Evolutionary conservation across 2,113 vertebrate species (phyloP).

Genomic region (Albula goreensis): DNA sequence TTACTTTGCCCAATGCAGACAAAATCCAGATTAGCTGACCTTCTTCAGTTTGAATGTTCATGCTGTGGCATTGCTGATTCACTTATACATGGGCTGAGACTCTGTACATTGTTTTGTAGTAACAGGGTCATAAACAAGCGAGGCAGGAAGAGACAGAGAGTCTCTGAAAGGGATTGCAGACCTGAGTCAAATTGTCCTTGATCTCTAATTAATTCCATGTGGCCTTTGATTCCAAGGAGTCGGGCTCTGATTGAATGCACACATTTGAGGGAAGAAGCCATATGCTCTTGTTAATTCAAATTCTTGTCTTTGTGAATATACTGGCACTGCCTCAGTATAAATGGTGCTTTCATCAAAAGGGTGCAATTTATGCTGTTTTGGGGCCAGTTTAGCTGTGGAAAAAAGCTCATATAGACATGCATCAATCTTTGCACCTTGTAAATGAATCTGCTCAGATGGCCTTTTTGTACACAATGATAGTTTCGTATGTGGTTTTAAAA

Average conservation of each 20-base stretch:
- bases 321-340: background rate
- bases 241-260: background rate
- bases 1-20: too few relatives aligned
- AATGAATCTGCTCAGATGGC: too few relatives aligned
- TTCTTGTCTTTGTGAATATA: background rate
- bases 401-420: too few relatives aligned
- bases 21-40: background rate
- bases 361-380: background rate
- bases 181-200: conserved; percentile 10
- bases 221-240: background rate
- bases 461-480: too few relatives aligned
- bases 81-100: background rate
- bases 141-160: background rate
- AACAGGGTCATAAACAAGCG: background rate
- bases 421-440: too few relatives aligned
- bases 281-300: background rate
- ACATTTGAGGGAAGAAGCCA: background rate
- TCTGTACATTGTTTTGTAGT: background rate
- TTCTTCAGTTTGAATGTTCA: background rate
- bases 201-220: background rate
- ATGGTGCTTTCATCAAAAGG: background rate
- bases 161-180: background rate
- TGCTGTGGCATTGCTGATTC: background rate
- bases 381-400: background rate
- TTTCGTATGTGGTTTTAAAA: too few relatives aligned